phyloP scores from a whole-genome alignment of 2,797 vertebrate genomes.

The Eremophila alpestris region DNA sequence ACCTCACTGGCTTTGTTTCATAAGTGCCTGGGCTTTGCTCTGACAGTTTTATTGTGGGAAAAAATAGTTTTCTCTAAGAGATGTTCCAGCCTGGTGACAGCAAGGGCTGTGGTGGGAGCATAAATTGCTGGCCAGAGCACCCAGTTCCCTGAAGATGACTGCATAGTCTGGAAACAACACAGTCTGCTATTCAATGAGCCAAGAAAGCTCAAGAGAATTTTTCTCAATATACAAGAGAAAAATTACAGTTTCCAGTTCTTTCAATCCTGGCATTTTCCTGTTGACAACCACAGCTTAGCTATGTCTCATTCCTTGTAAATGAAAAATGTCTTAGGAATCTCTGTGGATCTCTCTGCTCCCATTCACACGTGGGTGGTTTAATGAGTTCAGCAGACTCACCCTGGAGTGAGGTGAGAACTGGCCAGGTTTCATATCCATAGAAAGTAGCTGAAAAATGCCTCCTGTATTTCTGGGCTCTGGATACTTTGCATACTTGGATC shows the following conservation, averaged over 20 bases:
- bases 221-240: neutral
- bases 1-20: neutral
- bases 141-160: neutral
- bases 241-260: neutral
- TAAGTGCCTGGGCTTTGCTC: neutral
- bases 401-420: neutral
- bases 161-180: neutral
- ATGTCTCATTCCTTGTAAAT: neutral
- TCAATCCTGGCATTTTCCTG: neutral
- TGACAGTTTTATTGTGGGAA: conserved; percentile 4
- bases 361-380: neutral
- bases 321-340: neutral
- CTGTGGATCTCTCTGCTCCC: neutral
- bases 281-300: neutral
- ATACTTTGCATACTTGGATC: neutral
- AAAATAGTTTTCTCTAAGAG: neutral
- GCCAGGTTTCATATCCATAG: neutral
- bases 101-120: neutral
- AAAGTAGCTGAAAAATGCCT: neutral
- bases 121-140: neutral
- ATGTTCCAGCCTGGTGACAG: neutral
- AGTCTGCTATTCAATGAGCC: neutral
- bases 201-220: neutral
- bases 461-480: neutral
- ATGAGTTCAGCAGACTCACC: neutral